phyloP scores from a whole-genome alignment of 2,888 invertebrate species.

The Athripsodes cinereus region DNA sequence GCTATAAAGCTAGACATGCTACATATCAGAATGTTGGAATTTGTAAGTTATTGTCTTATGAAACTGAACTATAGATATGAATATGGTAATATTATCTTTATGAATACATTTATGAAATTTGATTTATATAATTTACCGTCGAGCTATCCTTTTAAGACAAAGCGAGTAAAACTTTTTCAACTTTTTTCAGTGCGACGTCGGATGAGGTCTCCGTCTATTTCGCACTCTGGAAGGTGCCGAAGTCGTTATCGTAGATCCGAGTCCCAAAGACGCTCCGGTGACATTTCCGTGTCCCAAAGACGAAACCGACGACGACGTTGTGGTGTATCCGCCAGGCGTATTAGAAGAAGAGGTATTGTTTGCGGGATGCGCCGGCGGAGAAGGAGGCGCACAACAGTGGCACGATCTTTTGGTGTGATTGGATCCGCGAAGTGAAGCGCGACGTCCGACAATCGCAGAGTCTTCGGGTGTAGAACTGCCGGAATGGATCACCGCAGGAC shows the following conservation, averaged over 20 bases:
- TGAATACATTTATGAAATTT: too few species aligned
- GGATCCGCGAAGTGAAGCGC: constrained; percentile 40
- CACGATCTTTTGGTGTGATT: constrained; percentile 58
- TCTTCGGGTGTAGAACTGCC: constrained; percentile 28
- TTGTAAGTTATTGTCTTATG: too few species aligned
- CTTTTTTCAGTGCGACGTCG: constrained; percentile 7
- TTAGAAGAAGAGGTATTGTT: background rate
- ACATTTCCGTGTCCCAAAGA: background rate
- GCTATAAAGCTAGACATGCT: too few species aligned
- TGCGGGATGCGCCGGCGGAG: constrained; percentile 2
- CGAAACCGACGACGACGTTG: background rate
- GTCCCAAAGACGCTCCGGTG: background rate
- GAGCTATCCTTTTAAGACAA: too few species aligned
- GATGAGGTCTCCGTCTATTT: constrained; percentile 1
- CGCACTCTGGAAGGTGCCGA: background rate
- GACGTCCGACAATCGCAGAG: constrained; percentile 34
- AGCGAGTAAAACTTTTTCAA: background rate
- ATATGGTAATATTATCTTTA: too few species aligned
- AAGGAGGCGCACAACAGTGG: constrained; percentile 53
- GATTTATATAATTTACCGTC: too few species aligned
- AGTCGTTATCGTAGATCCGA: background rate
- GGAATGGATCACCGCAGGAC: constrained; percentile 22
- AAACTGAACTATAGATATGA: too few species aligned
- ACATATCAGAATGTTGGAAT: too few species aligned
- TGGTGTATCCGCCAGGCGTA: background rate